A percentile compares a stretch with the other conserved stretches of the same genome.
phyloP scores from a whole-genome alignment of 1,140 invertebrate genomes.

The Zaprionus inermis region DNA sequence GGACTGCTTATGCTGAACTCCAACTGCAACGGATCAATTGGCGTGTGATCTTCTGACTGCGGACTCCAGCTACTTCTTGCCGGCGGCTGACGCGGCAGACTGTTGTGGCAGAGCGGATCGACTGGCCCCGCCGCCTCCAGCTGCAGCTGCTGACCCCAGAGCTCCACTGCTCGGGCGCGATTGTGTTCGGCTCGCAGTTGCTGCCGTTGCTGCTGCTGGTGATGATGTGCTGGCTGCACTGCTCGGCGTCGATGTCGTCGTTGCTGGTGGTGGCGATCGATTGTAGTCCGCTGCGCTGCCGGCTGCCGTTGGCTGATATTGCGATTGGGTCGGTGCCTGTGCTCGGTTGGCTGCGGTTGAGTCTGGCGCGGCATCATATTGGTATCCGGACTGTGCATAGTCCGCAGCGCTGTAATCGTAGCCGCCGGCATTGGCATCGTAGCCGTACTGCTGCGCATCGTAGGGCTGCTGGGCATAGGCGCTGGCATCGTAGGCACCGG shows the following conservation, averaged over 20 bases:
- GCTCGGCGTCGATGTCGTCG: constrained; percentile 45
- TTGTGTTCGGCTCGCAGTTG: constrained; percentile 71
- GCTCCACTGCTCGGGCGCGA: constrained; percentile 74
- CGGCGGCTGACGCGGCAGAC: constrained; percentile 75
- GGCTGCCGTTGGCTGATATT: constrained; percentile 37
- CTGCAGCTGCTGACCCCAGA: constrained; percentile 77
- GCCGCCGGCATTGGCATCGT: constrained; percentile 54
- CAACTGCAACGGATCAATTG: constrained; percentile 57
- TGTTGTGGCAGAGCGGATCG: constrained; percentile 83
- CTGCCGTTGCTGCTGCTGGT: constrained; percentile 23
- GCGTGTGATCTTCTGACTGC: constrained; percentile 40
- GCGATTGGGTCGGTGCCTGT: constrained; percentile 33
- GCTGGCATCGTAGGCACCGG: constrained; percentile 69
- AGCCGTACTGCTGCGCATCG: constrained; percentile 70
- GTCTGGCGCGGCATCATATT: constrained; percentile 61
- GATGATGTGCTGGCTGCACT: constrained; percentile 49
- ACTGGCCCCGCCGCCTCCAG: constrained; percentile 61
- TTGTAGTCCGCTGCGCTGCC: constrained; percentile 65
- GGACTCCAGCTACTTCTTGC: constrained; percentile 81
- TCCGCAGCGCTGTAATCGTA: constrained; percentile 59
- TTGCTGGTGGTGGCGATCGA: constrained; percentile 56
- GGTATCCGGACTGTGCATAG: constrained; percentile 69
- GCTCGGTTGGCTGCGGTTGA: constrained; percentile 42
- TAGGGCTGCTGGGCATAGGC: constrained; percentile 73
- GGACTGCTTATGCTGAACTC: constrained; percentile 82